Evolutionary conservation across 2,113 vertebrate species (phyloP), one percentile per base, ranked within the genome.

Genomic region (Dissostichus mawsoni): DNA sequence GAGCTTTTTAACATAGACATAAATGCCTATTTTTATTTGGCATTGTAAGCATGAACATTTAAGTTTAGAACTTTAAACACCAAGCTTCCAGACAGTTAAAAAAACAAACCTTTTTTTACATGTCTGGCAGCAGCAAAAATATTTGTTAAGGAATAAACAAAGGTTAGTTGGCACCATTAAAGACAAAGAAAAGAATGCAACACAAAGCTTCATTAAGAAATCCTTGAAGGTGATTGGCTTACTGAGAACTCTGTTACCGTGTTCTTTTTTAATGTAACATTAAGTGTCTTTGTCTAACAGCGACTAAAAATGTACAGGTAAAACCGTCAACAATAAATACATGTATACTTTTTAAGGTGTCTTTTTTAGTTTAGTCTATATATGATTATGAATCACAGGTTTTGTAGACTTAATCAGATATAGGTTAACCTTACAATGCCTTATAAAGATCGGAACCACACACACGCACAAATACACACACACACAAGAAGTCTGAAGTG

Each of bases 81-180:
- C 7, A 61, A 5, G 16, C 9, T 41, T 48, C 23, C 52, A 70
- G 20, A 33, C 2, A 4, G 7, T 55, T 44, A 17, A 4, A 1
- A 16, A 53, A 70, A 48, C 33, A 29, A 20, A n/a, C 25, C 7
- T 20, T n/a, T 10, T 52, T 9, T 53, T 10, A n/a, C 5, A 2
- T 8, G 25, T 67, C 25, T 52, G 47, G 16, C 66, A 69, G 20
- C 55, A 51, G 12, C 33, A 55, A 23, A 41, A 47, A n/a, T 23
- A 17, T 64, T 75, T 55, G 25, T 52, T 52, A 33, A 33, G 57
- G 18, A 64, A 69, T 74, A 57, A 78, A 74, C 25, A 45, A 45
- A 33, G 51, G 12, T 23, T 0, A 33, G 5, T 56, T 20, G 53
- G n/a, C 13, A 25, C 3, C 11, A 29, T 48, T 45, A 16, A 23